phyloP scores from a whole-genome alignment of 2,113 vertebrate species.

The Uria aalge region DNA sequence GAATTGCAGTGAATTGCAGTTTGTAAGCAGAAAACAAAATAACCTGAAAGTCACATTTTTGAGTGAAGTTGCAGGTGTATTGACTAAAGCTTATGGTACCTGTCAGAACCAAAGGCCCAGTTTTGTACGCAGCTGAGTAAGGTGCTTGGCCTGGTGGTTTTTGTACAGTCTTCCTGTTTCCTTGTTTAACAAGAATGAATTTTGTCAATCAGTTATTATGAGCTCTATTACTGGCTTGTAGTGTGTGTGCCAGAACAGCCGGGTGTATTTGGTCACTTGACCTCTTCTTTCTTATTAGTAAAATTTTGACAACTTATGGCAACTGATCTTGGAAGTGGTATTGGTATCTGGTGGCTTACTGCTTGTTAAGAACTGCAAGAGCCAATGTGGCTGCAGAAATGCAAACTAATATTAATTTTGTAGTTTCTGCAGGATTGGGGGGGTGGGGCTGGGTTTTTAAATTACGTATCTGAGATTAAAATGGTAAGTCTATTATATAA shows the following conservation, averaged over 20 bases:
- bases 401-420: background rate
- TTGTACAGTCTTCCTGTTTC: background rate
- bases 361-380: background rate
- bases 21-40: background rate
- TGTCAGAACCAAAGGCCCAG: background rate
- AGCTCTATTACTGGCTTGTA: background rate
- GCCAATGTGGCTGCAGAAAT: background rate
- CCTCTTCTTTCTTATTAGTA: background rate
- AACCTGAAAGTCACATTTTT: accelerated
- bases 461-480: background rate
- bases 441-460: background rate
- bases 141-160: background rate
- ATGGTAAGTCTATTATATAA: background rate
- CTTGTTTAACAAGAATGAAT: background rate
- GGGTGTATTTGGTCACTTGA: background rate
- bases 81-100: background rate
- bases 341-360: background rate
- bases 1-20: no score
- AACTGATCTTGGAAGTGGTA: background rate
- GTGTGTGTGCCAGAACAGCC: background rate
- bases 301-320: background rate
- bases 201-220: background rate
- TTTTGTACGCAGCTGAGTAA: background rate
- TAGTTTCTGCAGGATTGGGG: background rate
- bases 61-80: background rate